phyloP scores from a whole-genome alignment of 1,140 invertebrate species.

The Orchesella cincta region DNA sequence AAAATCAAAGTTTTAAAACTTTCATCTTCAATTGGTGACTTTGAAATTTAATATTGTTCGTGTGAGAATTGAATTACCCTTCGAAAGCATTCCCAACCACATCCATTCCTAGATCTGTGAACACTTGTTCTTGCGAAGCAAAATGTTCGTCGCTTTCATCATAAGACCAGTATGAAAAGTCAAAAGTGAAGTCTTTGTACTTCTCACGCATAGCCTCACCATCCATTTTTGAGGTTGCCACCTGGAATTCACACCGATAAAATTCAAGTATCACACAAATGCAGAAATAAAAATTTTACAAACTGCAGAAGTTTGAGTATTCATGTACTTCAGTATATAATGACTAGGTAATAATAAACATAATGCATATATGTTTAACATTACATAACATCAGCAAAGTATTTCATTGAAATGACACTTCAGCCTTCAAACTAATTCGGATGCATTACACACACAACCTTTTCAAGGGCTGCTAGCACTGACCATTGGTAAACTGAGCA shows the following conservation, averaged over 20 bases:
- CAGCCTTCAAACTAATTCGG: too few relatives aligned
- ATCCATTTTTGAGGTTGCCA: constrained; percentile 49
- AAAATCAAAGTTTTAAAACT: neutral
- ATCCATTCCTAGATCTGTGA: constrained; percentile 82
- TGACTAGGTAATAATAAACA: too few relatives aligned
- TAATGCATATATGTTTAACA: too few relatives aligned
- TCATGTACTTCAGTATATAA: too few relatives aligned
- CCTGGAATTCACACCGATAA: constrained; percentile 48
- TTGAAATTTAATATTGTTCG: neutral
- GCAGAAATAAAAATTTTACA: neutral
- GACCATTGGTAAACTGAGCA: too few relatives aligned
- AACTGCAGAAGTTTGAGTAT: too few relatives aligned
- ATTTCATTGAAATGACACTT: too few relatives aligned
- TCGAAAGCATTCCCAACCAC: constrained; percentile 92
- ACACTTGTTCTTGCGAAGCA: constrained; percentile 81
- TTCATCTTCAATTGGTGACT: neutral
- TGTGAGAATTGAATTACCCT: constrained; percentile 74
- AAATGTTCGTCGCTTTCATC: constrained; percentile 70
- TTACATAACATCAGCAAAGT: too few relatives aligned
- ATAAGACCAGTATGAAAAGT: constrained; percentile 89
- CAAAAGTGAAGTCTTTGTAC: constrained; percentile 88
- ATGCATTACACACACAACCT: too few relatives aligned
- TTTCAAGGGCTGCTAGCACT: too few relatives aligned
- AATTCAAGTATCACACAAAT: neutral
- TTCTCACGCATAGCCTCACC: constrained; percentile 56